A percentile compares a stretch with the other conserved stretches of the same genome.
Evolutionary conservation across 2,113 vertebrate species (phyloP).

Genomic region (Trachemys scripta): DNA sequence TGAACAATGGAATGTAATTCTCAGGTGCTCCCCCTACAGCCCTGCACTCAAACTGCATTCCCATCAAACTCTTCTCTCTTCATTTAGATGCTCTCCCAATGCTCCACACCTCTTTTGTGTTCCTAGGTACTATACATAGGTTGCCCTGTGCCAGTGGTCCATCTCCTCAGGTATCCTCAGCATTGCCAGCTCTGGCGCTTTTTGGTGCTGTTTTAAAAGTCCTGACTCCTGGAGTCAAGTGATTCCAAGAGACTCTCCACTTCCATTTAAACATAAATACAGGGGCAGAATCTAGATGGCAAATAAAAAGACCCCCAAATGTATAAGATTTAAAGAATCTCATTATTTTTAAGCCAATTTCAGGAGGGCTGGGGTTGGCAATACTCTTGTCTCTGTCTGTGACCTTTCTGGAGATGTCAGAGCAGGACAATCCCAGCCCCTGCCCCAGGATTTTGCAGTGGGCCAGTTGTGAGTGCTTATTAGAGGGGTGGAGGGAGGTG

Average conservation of each 20-base stretch:
- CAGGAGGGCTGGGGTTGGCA: not conserved
- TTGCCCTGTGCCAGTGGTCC: not conserved
- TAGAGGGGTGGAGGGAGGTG: not conserved
- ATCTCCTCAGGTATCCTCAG: not conserved
- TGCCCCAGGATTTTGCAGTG: not conserved
- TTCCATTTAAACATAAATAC: not conserved
- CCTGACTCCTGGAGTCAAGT: too few relatives aligned
- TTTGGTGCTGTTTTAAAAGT: not conserved
- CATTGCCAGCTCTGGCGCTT: not conserved
- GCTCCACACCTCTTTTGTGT: not conserved
- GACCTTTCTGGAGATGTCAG: not conserved
- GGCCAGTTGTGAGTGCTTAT: not conserved
- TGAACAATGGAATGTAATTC: not conserved
- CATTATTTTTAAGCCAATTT: not conserved
- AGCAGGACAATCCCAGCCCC: not conserved
- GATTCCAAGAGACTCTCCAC: not conserved
- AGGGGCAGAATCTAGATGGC: not conserved
- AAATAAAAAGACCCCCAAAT: slow-evolving; percentile 12
- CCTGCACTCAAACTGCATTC: not conserved
- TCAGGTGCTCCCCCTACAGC: not conserved
- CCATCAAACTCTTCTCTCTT: not conserved
- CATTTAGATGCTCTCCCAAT: not conserved
- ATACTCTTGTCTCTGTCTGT: not conserved
- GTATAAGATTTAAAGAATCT: not conserved
- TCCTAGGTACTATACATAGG: not conserved